Base-by-base conservation (phyloP, 1,140 invertebrate species). In the Myzus persicae region DNA sequence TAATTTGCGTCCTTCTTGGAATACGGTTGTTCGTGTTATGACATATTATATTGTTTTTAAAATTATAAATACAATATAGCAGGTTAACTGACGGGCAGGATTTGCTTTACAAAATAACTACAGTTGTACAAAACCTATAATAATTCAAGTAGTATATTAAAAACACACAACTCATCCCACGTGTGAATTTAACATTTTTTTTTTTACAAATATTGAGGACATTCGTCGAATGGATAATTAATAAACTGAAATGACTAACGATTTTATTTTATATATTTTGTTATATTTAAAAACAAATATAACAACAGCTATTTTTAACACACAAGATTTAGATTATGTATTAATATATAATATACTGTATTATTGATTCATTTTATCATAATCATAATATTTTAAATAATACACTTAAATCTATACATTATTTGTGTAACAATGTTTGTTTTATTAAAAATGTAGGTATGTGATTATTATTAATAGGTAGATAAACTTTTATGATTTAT, bases 201-300 rank as follows among this genome's bases (percentile, higher is more conserved):
- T n/a, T 76, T 14, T 38, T 40, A 38, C 18, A 82, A 1, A 40
- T 9, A 6, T 40, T 22, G 38, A 26, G 8, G 20, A 51, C 22
- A 22, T 20, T 22, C 18, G 22, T 40, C 22, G 24, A 40, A 24
- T 42, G 24, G 38, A 26, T 2, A 40, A 24, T 26, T 40, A 84
- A 84, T 44, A 20, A 44, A 85, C 31, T 31, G 31, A 18, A 85
- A 85, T 31, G n/a, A 85, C 24, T 18, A 7, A 85, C 85, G 8
- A n/a, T 48, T 87, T 20, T 87, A 87, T 46, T 87, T 87, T 31
- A 48, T 46, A 89, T 38, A 89, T 89, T 89, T 51, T 54, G 46
- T 89, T 89, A 89, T 54, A 89, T 54, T 89, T 89, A 89, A 89
- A 88, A 89, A 89, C 87, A 51, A 54, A 54, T 89, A 54, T 40